Evolutionary conservation across 2,797 vertebrate genomes (phyloP), one percentile per base, ranked within the genome.

Genomic region (Calcarius lapponicus): DNA sequence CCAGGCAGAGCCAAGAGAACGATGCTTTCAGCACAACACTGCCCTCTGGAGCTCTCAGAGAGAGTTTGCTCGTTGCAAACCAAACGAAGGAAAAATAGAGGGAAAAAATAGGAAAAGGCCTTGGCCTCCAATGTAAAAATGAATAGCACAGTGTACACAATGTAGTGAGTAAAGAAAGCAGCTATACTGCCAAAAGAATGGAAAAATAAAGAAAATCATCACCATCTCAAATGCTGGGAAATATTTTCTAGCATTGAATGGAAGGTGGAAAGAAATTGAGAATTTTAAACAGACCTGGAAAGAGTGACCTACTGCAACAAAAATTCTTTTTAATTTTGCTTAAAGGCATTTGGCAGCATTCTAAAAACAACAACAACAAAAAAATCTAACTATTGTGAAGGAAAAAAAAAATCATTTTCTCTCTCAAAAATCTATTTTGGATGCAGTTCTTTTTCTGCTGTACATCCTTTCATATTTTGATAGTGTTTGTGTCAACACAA

Each of bases 401-500:
- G 34, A 57, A 91, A 86, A 81, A 86, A 81, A 58, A 85, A 87
- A 86, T 69, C 36, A 73, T 86, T 80, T 80, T 4, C 29, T 93
- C 26, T 85, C 54, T 86, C 80, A 87, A 91, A 94, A 95, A 86
- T 87, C 92, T 92, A 61, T 93, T 95, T 94, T 87, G 62, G 72
- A 91, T 92, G 61, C 73, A 60, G 66, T 81, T 90, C 73, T 95
- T 92, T 89, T 93, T 86, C 80, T 90, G 65, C 45, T 92, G 21
- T 90, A 66, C 73, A 65, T 94, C 81, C 62, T 86, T 94, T 92
- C 92, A 76, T 81, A 93, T 95, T 94, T 93, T 95, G 78, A 88
- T 95, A 91, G 86, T 86, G 95, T 95, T 96, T 96, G 47, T 95
- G 93, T 95, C 93, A 96, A 85, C 7, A 1, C 88, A 91, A 88